Percentiles rank a stretch among this genome's conserved stretches.
Evolutionary conservation across 2,888 invertebrate species (phyloP).

Genomic region (Hydrotaea cyrtoneurina): DNA sequence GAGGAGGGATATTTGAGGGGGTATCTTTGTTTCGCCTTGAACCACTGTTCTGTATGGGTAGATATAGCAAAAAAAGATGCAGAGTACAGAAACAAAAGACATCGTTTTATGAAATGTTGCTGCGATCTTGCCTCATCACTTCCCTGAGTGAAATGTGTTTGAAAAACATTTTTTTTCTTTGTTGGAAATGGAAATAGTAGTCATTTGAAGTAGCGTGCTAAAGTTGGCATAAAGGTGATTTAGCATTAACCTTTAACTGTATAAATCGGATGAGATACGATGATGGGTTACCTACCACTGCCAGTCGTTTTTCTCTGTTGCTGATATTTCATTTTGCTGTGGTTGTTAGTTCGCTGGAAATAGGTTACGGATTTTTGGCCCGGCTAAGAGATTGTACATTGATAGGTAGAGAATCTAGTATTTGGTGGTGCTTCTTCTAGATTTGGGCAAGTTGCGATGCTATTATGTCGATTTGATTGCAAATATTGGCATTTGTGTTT

Average conservation of each 20-base stretch:
- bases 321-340: not conserved
- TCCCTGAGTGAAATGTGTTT: not conserved
- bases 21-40: no score
- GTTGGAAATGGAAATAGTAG: conserved; percentile 23
- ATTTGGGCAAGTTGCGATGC: not conserved
- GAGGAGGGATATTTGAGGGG: no score
- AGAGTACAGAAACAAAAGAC: conserved; percentile 45
- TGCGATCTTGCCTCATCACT: conserved; percentile 41
- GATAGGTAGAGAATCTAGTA: not conserved
- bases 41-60: conserved; percentile 10
- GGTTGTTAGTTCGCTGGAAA: conserved; percentile 9
- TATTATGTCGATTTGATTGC: not conserved
- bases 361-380: not conserved
- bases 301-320: not conserved
- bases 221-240: conserved; percentile 61
- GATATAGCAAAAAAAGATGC: conserved; percentile 20
- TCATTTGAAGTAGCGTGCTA: conserved; percentile 63
- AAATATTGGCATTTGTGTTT: not conserved
- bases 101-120: conserved; percentile 60
- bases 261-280: conserved; percentile 47
- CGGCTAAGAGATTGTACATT: not conserved
- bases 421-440: not conserved
- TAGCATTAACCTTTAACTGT: conserved; percentile 66
- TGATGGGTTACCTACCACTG: conserved; percentile 27
- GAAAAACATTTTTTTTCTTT: not conserved